Conservation (phyloP, 1,140 invertebrate genomes). For the Lepidurus apus region DNA sequence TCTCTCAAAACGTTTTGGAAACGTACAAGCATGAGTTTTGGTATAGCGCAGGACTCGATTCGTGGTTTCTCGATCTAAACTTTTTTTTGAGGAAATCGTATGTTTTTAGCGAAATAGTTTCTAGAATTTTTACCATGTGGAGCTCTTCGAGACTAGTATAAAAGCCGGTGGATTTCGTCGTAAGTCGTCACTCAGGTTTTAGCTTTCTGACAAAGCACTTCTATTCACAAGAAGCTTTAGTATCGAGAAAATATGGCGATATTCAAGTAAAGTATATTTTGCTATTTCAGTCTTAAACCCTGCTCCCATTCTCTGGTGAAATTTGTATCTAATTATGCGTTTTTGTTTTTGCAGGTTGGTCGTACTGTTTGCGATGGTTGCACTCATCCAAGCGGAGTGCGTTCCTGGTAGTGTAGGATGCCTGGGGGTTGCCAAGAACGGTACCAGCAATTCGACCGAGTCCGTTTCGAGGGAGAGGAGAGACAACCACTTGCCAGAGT, state of each 20-base stretch:
- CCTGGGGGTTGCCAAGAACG: background rate
- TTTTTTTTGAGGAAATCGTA: too few relatives aligned
- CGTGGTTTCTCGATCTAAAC: background rate
- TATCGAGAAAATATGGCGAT: background rate
- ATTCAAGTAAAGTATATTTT: background rate
- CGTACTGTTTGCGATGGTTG: background rate
- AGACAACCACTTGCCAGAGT: background rate
- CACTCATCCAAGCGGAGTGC: background rate
- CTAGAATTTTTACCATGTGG: too few relatives aligned
- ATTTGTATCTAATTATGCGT: background rate
- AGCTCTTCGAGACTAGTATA: background rate
- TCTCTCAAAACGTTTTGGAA: too few relatives aligned
- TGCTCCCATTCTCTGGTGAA: too few relatives aligned
- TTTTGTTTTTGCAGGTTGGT: background rate
- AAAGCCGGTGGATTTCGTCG: background rate
- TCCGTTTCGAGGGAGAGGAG: background rate
- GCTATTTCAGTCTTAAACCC: background rate
- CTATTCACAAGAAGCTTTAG: background rate
- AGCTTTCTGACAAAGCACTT: background rate
- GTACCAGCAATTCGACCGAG: background rate
- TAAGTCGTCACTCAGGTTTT: background rate
- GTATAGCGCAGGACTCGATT: background rate
- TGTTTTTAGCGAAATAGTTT: too few relatives aligned
- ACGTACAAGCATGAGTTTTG: background rate
- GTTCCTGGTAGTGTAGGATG: background rate